Evolutionary conservation across 2,888 invertebrate species (phyloP), one percentile per base, ranked within the genome.

Genomic region (Danaus chrysippus): DNA sequence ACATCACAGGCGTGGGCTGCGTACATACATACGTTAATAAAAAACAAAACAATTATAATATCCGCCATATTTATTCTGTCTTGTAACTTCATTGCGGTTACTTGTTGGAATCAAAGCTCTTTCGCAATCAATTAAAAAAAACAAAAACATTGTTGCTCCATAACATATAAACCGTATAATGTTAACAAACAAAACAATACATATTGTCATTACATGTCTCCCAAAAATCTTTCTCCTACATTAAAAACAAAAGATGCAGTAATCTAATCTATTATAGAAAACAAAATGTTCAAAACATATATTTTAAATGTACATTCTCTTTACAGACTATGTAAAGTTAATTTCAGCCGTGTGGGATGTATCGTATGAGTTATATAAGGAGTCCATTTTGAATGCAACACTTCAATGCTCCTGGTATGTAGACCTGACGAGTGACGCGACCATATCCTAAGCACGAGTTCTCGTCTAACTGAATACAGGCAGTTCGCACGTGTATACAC

Each of bases 1-100:
- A 71, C 72, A 74, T 80, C 80, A 81, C 81, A 80, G 80, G 77
- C 75, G 57, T 59, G 64, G 62, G 60, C 49, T 46, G 46, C 10
- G 46, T n/a, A 46, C 23, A 34, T 34, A 34, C 23, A 34, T 34
- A 34, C 23, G 23, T 1, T 34, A 34, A 6, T 34, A 34, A 34
- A 34, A 34, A 34, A 34, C 23, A 34, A 34, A 34, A 34, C 23
- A 34, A 34, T 34, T 34, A 34, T 1, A 34, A 34, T 34, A 34
- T 34, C 23, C 23, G 23, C 23, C 23, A 34, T 34, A 34, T 8
- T 34, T 34, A 34, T 34, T 34, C 23, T 34, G 23, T 34, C 23
- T 34, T 34, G 23, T 6, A 34, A 34, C 23, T 34, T 34, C 2
- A 34, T 34, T 5, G 8, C 23, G 23, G 23, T 34, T 34, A 34